A percentile compares a stretch with the other conserved stretches of the same genome.
Conservation (phyloP, 2,888 invertebrate genomes). For the Lottia gigantea region DNA sequence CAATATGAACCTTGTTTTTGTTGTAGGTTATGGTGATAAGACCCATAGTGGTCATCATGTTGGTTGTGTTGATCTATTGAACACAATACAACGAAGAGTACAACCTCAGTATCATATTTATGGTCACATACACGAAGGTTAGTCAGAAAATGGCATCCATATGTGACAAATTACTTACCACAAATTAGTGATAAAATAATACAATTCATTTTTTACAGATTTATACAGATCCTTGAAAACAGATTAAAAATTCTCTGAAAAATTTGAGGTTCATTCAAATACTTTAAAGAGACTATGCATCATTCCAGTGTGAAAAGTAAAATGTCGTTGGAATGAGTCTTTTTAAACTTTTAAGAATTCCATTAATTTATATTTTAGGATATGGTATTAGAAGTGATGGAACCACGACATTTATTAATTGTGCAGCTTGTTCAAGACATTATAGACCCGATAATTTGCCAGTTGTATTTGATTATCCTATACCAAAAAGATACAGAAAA, state of each 20-base stretch:
- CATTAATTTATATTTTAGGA: slow-evolving; percentile 69
- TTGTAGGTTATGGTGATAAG: slow-evolving; percentile 79
- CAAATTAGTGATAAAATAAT: no score
- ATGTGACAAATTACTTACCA: no score
- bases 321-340: no score
- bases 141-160: slow-evolving; percentile 10
- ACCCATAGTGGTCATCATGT: slow-evolving; percentile 76
- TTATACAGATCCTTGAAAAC: no score
- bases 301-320: no score
- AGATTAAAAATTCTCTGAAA: no score
- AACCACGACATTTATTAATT: slow-evolving; percentile 82
- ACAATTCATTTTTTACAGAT: no score
- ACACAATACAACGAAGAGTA: slow-evolving; percentile 80
- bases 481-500: slow-evolving; percentile 38
- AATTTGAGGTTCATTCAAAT: no score
- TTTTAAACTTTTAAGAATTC: neutral
- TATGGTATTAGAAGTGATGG: slow-evolving; percentile 86
- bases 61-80: slow-evolving; percentile 84
- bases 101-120: slow-evolving; percentile 87
- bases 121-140: slow-evolving; percentile 87
- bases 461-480: slow-evolving; percentile 80
- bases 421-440: slow-evolving; percentile 83
- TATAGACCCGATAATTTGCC: slow-evolving; percentile 82
- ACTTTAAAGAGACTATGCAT: no score
- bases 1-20: neutral